A percentile compares a stretch with the other conserved stretches of the same genome.
Conservation (phyloP, 2,888 invertebrate species). For the Pecten maximus region DNA sequence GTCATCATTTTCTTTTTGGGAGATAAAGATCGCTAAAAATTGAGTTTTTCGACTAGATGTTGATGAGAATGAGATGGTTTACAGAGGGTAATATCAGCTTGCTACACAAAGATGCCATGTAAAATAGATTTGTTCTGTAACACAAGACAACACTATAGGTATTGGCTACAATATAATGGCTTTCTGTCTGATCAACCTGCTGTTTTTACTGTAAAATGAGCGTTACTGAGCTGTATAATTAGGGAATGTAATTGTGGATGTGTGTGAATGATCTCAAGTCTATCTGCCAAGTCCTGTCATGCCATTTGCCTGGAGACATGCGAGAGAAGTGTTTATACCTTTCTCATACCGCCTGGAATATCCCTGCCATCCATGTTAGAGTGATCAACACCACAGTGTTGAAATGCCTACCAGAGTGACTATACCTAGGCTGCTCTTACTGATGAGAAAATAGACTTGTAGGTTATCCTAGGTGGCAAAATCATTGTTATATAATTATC, state of each 20-base stretch:
- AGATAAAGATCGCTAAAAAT: not conserved
- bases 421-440: not conserved
- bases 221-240: conserved; percentile 18
- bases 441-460: not conserved
- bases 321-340: not conserved
- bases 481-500: not conserved
- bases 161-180: not conserved
- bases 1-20: not conserved
- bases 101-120: not conserved
- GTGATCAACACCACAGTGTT: not conserved
- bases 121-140: not conserved
- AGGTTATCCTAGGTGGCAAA: not conserved
- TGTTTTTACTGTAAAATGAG: not conserved
- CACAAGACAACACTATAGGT: not conserved
- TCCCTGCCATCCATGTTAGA: not conserved
- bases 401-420: not conserved
- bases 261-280: not conserved
- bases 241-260: not conserved
- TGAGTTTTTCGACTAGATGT: not conserved
- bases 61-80: not conserved
- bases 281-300: not conserved
- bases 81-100: not conserved
- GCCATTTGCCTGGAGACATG: not conserved
- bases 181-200: conserved; percentile 15
- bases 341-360: not conserved